Base-by-base conservation (phyloP, 2,797 vertebrate species). In the Gobio occitaniae region DNA sequence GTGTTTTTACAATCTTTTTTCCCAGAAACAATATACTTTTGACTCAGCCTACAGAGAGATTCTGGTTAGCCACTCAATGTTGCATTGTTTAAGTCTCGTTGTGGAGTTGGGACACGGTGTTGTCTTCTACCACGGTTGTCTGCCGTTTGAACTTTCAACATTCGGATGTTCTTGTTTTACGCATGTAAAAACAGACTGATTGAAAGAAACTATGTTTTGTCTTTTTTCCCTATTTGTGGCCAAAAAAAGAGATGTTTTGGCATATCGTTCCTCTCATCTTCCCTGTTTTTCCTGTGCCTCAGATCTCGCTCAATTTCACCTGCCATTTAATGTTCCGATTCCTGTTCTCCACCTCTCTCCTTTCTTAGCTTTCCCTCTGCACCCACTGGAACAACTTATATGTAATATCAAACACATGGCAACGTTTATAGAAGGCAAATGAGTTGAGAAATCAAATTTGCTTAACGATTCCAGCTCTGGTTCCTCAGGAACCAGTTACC, bases 391-490 rank as follows among this genome's bases (percentile, higher is more conserved):
- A 93, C 91, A 90, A 92, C 93, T 94, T 94, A 93, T 93, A 93
- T 89, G 87, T 93, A 96, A 95, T 94, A 93, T 95, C 87, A 91
- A 94, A 93, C 94, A 95, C 90, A 91, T 95, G 94, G 91, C 87
- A 90, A 84, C 91, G 91, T 95, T 95, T 95, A 94, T 89, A 87
- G 89, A 94, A 92, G 86, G 88, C 91, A 93, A 95, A 95, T 93
- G 90, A 94, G 93, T 94, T 92, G 93, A 95, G 91, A 95, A 95
- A 94, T 94, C 89, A 91, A 93, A 95, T 95, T 93, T 94, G 91
- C 91, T 92, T 85, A 82, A 86, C 86, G 91, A 93, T 90, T 89
- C 63, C 72, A 80, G 84, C 88, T 63, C 78, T 78, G 88, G 88
- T 91, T 91, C 91, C 90, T 50, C 71, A 91, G 89, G 90, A 90